phyloP scores from a whole-genome alignment of 2,113 vertebrate species.

The Ibidorhyncha struthersii region DNA sequence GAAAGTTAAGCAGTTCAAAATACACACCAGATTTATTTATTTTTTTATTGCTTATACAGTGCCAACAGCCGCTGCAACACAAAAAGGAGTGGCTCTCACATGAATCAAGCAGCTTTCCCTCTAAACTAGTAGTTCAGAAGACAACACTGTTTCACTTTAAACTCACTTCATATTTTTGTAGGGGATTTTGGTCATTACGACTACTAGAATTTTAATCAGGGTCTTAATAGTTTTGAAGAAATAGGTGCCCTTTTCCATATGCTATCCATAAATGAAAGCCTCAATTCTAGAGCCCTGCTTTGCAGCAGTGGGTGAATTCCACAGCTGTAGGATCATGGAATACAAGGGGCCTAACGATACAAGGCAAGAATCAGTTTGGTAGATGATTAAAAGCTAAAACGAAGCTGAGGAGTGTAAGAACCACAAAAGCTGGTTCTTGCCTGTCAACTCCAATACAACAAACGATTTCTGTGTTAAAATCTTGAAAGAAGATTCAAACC shows the following conservation, averaged over 20 bases:
- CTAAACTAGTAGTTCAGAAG: not conserved
- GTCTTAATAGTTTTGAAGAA: not conserved
- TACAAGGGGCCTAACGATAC: constrained; percentile 1
- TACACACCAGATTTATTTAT: not conserved
- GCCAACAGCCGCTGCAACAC: not conserved
- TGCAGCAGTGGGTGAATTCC: not conserved
- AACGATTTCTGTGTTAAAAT: not conserved
- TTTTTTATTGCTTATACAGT: not conserved
- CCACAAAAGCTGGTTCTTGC: constrained; percentile 32
- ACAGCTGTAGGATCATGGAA: constrained; percentile 16
- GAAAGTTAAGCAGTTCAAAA: not conserved
- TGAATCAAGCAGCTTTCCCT: not conserved
- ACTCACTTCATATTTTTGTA: not conserved
- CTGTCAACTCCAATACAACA: not conserved
- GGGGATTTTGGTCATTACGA: not conserved
- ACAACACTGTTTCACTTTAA: not conserved
- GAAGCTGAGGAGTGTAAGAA: constrained; percentile 10
- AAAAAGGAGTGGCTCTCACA: not conserved
- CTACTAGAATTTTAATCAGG: not conserved
- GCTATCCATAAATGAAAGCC: not conserved
- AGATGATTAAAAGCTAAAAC: constrained; percentile 17
- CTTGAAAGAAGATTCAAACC: constrained; percentile 22
- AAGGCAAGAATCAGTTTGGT: constrained; percentile 17
- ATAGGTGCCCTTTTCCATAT: not conserved
- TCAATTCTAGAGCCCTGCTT: not conserved